A percentile compares a stretch with the other conserved stretches of the same genome.
phyloP scores from a whole-genome alignment of 1,140 invertebrate genomes.

The Gryon sp. region DNA sequence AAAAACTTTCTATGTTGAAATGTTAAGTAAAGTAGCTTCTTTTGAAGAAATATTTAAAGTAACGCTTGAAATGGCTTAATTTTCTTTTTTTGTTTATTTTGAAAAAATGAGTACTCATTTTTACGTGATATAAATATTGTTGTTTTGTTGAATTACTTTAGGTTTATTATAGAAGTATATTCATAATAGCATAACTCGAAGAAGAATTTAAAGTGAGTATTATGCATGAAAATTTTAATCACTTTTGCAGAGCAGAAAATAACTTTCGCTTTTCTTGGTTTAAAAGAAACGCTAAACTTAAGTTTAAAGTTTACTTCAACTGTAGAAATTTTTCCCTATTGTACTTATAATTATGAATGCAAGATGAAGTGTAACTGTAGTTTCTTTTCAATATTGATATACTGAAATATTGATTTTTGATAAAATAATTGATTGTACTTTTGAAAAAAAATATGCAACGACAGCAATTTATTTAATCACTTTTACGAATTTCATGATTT shows the following conservation, averaged over 20 bases:
- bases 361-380: neutral
- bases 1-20: too few relatives aligned
- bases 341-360: constrained; percentile 13
- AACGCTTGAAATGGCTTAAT: too few relatives aligned
- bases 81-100: too few relatives aligned
- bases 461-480: constrained; percentile 12
- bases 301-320: constrained; percentile 15
- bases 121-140: constrained; percentile 8
- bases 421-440: too few relatives aligned
- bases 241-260: constrained; percentile 37
- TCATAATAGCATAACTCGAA: constrained; percentile 10
- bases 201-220: constrained; percentile 14
- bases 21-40: too few relatives aligned
- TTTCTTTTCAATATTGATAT: too few relatives aligned
- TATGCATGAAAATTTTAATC: constrained; percentile 54
- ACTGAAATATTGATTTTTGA: constrained; percentile 9
- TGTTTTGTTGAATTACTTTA: constrained; percentile 17
- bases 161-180: neutral
- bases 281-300: constrained; percentile 29
- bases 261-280: constrained; percentile 57
- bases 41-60: too few relatives aligned
- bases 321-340: constrained; percentile 3
- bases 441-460: too few relatives aligned
- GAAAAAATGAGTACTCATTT: too few relatives aligned
- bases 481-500: constrained; percentile 28